Base-by-base conservation (phyloP, 2,888 invertebrate species). In the Augiades crinisus region DNA sequence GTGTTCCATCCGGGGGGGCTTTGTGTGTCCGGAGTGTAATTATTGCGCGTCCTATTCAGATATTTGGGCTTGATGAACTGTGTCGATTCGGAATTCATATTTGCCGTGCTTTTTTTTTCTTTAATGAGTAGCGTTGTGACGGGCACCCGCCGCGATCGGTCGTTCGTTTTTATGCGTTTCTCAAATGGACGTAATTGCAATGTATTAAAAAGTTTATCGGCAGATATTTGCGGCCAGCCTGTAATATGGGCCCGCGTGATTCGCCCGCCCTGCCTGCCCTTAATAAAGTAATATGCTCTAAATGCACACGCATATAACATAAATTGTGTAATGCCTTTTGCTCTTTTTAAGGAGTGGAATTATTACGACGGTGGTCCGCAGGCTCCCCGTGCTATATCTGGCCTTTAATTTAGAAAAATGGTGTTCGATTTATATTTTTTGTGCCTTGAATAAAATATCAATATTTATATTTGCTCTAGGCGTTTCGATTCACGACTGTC, bases 241-340 rank as follows among this genome's bases (percentile, higher is more conserved):
- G 75, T 73, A 77, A 72, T 75, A 74, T 65, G 56, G 65, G 61
- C 60, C 75, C 72, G 76, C 73, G 69, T 68, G 74, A 67, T 74
- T 67, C 76, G 78, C 75, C 81, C 81, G 78, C 79, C 78, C 75
- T 68, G 80, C 72, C 70, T 75, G 83, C 76, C 79, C 81, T 85
- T 87, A 83, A 87, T 87, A 86, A 87, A 87, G 87, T 83, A 83
- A 87, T 89, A 85, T 81, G 75, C 81, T 86, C 87, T 81, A 84
- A 87, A 89, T 83, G 84, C 76, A 77, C 84, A 81, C 83, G 84
- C 84, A 81, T 83, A 82, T 81, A 83, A 81, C 85, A 87, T 87
- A 87, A 80, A 87, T 86, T 83, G 75, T 69, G 72, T 76, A 72
- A 77, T 75, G 55, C 75, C 67, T 64, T 62, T 71, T 82, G 78